Evolutionary conservation across 2,113 vertebrate species (phyloP), one percentile per base, ranked within the genome.

Genomic region (Tetrax tetrax): DNA sequence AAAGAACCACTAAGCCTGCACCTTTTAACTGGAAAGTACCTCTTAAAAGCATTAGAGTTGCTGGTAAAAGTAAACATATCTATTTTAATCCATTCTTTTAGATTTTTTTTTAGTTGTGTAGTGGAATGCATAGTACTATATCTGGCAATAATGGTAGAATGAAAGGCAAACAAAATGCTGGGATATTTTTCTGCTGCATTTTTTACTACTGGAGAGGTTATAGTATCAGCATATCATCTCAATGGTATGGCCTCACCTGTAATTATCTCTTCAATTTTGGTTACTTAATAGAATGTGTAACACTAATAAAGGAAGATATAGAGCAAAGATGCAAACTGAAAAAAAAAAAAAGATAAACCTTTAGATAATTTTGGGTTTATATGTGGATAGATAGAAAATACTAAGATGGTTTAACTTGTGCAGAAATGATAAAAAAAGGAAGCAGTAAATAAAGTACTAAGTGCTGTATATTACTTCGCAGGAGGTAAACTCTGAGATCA

Each of bases 211-310:
- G n/a, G 17, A 71, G 48, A 92, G n/a, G 50, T 87, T 88, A 92
- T 1, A n/a, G 21, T 75, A 29, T 31, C 41, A 63, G 68, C 57
- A 95, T 81, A 92, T 94, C 47, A 65, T 63, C 78, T 91, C 45
- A 59, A 8, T 57, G 27, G 17, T 74, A 71, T 82, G 48, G 21
- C 37, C 38, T 76, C 25, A 77, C 57, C 54, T 85, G 45, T 69
- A 96, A 95, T 93, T 89, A 83, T 68, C 35, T 53, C 79, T 92
- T 94, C 76, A 45, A 15, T 90, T 95, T 83, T 83, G 54, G 17
- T 90, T 95, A 83, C 87, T 83, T 78, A 53, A 19, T 71, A 64
- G 48, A 80, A 86, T 14, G 10, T 48, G 28, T 51, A 83, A 77
- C 35, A 24, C 10, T 81, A 92, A 78, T 89, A 64, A 75, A 81